Evolutionary conservation across 2,113 vertebrate genomes (phyloP).

Genomic region (Cygnus buccinator): DNA sequence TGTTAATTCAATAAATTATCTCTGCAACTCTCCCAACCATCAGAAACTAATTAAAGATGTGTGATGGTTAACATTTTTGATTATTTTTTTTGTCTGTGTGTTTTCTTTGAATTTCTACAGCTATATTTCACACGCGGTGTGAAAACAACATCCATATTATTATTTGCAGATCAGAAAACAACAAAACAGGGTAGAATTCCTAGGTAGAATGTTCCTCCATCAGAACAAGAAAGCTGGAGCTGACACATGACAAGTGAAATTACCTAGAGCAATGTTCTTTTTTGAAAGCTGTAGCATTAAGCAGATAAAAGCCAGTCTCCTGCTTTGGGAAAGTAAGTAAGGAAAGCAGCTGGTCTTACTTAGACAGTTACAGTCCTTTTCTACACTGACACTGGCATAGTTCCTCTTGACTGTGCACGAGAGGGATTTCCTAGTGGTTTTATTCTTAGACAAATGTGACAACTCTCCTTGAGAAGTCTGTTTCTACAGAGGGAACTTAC

Average conservation of each 20-base stretch:
- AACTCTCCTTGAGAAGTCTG: not conserved
- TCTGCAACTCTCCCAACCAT: not conserved
- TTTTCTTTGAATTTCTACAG: not conserved
- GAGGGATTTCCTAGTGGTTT: not conserved
- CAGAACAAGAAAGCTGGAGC: not conserved
- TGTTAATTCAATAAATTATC: not conserved
- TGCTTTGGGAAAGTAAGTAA: not conserved
- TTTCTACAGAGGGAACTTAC: not conserved
- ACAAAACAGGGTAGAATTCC: not conserved
- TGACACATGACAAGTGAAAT: not conserved
- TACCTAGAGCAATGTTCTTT: not conserved
- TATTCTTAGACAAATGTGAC: not conserved
- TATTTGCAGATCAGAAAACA: not conserved
- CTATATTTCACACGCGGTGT: not conserved
- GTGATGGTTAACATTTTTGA: not conserved
- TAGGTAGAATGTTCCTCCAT: not conserved
- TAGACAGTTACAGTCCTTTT: not conserved
- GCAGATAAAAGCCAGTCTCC: not conserved
- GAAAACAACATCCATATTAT: not conserved
- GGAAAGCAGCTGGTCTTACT: not conserved
- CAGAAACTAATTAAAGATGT: not conserved
- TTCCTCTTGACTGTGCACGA: not conserved
- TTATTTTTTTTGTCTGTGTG: fast-evolving
- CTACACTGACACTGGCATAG: not conserved
- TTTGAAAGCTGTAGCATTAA: not conserved